phyloP scores from a whole-genome alignment of 2,113 vertebrate species.

The Xyrauchen texanus region DNA sequence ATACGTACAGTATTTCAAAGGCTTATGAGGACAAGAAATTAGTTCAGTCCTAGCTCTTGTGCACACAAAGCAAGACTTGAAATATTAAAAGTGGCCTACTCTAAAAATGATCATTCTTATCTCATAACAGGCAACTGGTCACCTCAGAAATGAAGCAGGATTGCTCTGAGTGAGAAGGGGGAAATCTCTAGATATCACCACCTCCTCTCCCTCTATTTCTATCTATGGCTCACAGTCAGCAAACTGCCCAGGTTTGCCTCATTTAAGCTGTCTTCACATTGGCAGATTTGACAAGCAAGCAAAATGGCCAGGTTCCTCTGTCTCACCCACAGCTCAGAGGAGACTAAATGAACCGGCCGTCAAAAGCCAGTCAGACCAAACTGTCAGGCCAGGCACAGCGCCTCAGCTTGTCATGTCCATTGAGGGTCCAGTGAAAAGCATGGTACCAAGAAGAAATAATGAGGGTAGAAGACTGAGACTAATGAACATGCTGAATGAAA shows the following conservation, averaged over 20 bases:
- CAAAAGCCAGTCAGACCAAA: slow-evolving; percentile 45
- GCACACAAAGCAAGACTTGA: slow-evolving; percentile 16
- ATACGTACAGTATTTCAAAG: no score
- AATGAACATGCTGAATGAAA: slow-evolving; percentile 31
- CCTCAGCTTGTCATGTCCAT: slow-evolving; percentile 40
- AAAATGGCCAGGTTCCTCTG: slow-evolving; percentile 38
- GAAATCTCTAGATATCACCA: slow-evolving; percentile 11
- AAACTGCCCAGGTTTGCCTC: slow-evolving; percentile 62
- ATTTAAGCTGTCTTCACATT: slow-evolving; percentile 64
- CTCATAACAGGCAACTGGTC: slow-evolving; percentile 20
- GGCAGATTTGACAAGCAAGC: slow-evolving; percentile 63
- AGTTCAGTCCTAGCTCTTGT: neutral
- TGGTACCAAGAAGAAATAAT: slow-evolving; percentile 11
- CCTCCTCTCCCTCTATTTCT: slow-evolving; percentile 18
- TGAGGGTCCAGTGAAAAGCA: slow-evolving; percentile 1
- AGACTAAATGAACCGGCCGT: slow-evolving; percentile 63
- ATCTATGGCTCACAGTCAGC: slow-evolving; percentile 43
- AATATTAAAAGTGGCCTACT: slow-evolving; percentile 9
- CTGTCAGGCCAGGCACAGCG: slow-evolving; percentile 40
- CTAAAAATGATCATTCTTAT: slow-evolving; percentile 14
- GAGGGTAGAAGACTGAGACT: slow-evolving; percentile 52
- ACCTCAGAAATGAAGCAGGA: no score
- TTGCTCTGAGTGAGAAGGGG: neutral
- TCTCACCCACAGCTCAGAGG: slow-evolving; percentile 40
- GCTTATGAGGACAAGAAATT: no score